Base-by-base conservation (phyloP, 2,797 vertebrate species). In the Microchirus variegatus region DNA sequence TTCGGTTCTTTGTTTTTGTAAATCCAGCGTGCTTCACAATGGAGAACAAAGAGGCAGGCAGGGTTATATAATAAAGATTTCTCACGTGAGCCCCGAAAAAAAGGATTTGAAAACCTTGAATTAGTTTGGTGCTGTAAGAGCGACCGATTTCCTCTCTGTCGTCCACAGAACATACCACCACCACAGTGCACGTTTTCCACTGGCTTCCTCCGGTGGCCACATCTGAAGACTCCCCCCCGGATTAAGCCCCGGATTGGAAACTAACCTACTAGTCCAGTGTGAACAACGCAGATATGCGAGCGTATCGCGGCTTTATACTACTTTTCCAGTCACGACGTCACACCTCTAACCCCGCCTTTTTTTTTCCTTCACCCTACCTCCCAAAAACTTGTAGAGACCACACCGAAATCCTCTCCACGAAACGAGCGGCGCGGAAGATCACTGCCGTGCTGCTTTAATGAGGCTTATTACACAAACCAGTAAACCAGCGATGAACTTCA, bases 241-340 rank as follows among this genome's bases (percentile, higher is more conserved):
- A 75, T 83, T 64, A 68, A 73, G 78, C 67, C 67, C 59, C 18
- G 67, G 76, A 87, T 69, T 83, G 85, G 88, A 89, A 90, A 89
- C 69, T 50, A 75, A 75, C 72, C 75, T 67, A 69, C 48, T 77
- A n/a, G 75, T 86, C 78, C 88, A 78, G 67, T 26, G 40, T 45
- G 80, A 85, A 73, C 68, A 67, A n/a, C n/a, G 11, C 68, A 45
- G 64, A 64, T 52, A 72, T 68, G 68, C 12, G 62, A 84, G 70
- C 44, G 63, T 67, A 75, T 77, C 78, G n/a, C n/a, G n/a, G n/a
- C n/a, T n/a, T n/a, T n/a, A 75, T 68, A 53, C 81, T 58, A 69
- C 64, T 83, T 90, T 91, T 92, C 90, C 90, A 90, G 82, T 81
- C 73, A n/a, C 88, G 88, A 92, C 81, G 43, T 89, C 85, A 83